phyloP scores from a whole-genome alignment of 2,888 invertebrate genomes.

The Laothoe populi region DNA sequence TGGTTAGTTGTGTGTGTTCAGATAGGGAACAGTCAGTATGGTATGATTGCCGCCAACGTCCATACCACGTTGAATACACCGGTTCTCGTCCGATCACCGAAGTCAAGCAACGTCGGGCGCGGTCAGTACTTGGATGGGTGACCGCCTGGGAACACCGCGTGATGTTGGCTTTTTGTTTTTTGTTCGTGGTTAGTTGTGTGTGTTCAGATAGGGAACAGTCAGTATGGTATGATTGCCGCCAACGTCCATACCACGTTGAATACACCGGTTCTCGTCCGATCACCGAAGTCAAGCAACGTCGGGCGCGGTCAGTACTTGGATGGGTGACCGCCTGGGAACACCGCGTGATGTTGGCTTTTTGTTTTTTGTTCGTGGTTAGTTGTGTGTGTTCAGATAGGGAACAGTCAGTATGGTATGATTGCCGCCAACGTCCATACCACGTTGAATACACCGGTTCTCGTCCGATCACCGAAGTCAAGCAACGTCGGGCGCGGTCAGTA shows the following conservation, averaged over 20 bases:
- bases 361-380: too few relatives aligned
- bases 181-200: too few relatives aligned
- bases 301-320: constrained; percentile 81
- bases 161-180: constrained; percentile 62
- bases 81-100: constrained; percentile 82
- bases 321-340: constrained; percentile 80
- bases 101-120: constrained; percentile 80
- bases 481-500: constrained; percentile 80
- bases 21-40: too few relatives aligned
- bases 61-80: constrained; percentile 73
- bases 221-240: too few relatives aligned
- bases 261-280: constrained; percentile 80
- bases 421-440: constrained; percentile 69
- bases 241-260: constrained; percentile 72
- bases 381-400: too few relatives aligned
- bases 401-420: too few relatives aligned
- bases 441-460: constrained; percentile 78
- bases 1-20: too few relatives aligned
- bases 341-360: constrained; percentile 71
- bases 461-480: constrained; percentile 82
- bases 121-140: constrained; percentile 82
- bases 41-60: too few relatives aligned
- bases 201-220: too few relatives aligned
- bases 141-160: constrained; percentile 78
- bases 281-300: constrained; percentile 81